Base-by-base conservation (phyloP, 2,888 invertebrate species). In the Maniola hyperantus region DNA sequence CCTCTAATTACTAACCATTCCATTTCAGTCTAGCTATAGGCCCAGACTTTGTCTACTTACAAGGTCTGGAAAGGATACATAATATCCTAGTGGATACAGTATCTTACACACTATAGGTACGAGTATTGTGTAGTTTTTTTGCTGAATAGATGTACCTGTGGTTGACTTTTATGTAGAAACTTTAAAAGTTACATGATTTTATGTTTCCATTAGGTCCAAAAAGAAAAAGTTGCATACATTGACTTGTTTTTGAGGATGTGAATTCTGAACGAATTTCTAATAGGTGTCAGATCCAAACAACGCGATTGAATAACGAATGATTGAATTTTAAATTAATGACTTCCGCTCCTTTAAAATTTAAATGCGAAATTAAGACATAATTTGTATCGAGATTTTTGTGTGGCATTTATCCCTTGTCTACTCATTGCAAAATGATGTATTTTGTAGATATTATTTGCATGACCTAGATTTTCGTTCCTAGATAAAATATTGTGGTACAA, bases 211-310 rank as follows among this genome's bases (percentile, higher is more conserved):
- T 13, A 46, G 18, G 5, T n/a, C 15, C 36, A 6, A 18, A 39
- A 39, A 20, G 11, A 15, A 48, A 59, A 48, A 48, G 8, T 36
- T 2, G 20, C 60, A 34, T 18, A 34, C n/a, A n/a, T n/a, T 34
- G 34, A 48, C 48, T 48, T 50, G 60, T 36, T 61, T 50, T 39
- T 18, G 36, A 61, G 61, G 50, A 61, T 50, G 50, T 51, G 59
- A n/a, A n/a, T n/a, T n/a, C n/a, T n/a, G n/a, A 59, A 50, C 61
- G 18, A 48, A 36, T 60, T 60, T 50, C n/a, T 10, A 18, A 59
- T 48, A 46, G 13, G 11, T 15, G 50, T 36, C 8, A 33, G 4
- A 61, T 50, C 10, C 50, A 61, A 50, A 50, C 10, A 36, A 39
- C 11, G 5, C 20, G 36, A 33, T 50, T 42, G 18, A 42, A 57